Evolutionary conservation across 53 echinoderm and acorn worm genomes (phyloP).

Genomic region (Holothuria leucospilota): DNA sequence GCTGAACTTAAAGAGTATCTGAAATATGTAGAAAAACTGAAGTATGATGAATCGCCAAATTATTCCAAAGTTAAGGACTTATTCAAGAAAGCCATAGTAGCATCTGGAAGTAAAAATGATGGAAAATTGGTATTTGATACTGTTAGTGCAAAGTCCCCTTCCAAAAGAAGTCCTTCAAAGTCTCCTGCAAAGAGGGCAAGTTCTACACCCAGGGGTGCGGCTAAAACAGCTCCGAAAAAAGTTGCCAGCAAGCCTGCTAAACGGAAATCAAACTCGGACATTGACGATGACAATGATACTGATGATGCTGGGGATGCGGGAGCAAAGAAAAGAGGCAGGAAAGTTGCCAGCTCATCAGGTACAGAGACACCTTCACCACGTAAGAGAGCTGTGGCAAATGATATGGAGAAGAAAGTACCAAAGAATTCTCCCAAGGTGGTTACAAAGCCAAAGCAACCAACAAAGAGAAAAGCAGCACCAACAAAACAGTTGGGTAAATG

Average conservation of each 20-base stretch:
- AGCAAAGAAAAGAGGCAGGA: conserved; percentile 8
- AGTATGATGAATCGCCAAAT: conserved; percentile 78
- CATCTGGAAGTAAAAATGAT: conserved; percentile 63
- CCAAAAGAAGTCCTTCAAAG: conserved; percentile 18
- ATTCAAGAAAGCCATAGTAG: conserved; percentile 66
- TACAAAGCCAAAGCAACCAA: neutral
- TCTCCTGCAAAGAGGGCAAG: conserved; percentile 35
- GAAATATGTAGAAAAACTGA: conserved; percentile 74
- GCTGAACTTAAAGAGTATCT: conserved; percentile 81
- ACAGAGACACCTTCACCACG: neutral
- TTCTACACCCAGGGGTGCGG: conserved; percentile 1
- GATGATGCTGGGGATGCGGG: neutral
- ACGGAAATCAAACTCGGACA: neutral
- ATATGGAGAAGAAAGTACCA: neutral
- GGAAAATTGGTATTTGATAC: conserved; percentile 73
- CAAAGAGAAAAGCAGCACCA: neutral
- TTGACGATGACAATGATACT: neutral
- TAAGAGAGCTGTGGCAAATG: neutral
- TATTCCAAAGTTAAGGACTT: conserved; percentile 70
- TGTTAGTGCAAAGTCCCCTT: neutral
- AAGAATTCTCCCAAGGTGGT: neutral
- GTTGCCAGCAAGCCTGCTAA: conserved; percentile 21
- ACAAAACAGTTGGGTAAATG: conserved; percentile 20
- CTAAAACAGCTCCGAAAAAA: neutral
- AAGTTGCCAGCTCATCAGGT: neutral